Evolutionary conservation across 2,888 invertebrate genomes (phyloP).

Genomic region (Drosophila antonietae): DNA sequence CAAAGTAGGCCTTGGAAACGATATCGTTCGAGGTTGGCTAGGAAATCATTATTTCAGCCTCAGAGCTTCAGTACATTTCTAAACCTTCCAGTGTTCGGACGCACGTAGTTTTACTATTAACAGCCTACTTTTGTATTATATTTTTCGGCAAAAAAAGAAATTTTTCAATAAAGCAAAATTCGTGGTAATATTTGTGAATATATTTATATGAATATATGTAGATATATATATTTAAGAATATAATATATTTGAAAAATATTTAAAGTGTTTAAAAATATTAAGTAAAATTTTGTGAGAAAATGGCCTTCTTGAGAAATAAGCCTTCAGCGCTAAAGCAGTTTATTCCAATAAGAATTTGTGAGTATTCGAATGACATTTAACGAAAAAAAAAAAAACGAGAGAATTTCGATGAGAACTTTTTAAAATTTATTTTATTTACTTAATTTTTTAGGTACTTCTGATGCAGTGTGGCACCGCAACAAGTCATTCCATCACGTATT

Average conservation of each 20-base stretch:
- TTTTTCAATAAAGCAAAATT: background rate
- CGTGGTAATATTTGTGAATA: background rate
- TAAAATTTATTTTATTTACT: too few relatives aligned
- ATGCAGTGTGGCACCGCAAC: background rate
- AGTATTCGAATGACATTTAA: background rate
- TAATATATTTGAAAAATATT: background rate
- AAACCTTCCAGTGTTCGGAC: slow-evolving; percentile 12
- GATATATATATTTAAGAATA: background rate
- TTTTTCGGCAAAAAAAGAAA: background rate
- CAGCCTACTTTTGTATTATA: background rate
- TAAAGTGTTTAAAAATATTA: background rate
- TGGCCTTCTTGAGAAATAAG: slow-evolving; percentile 5
- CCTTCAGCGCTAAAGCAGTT: background rate
- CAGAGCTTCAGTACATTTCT: slow-evolving; percentile 1
- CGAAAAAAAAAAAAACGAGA: background rate
- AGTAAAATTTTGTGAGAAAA: background rate
- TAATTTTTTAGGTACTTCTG: background rate
- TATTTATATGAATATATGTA: background rate
- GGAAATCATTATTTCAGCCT: background rate
- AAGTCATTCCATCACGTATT: background rate
- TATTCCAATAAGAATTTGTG: background rate
- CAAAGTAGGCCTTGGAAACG: background rate
- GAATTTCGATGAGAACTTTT: too few relatives aligned
- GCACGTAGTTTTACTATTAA: slow-evolving; percentile 2
- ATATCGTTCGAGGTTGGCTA: background rate